Evolutionary conservation across 2,113 vertebrate species (phyloP), one percentile per base, ranked within the genome.

Genomic region (Halichoerus grypus): DNA sequence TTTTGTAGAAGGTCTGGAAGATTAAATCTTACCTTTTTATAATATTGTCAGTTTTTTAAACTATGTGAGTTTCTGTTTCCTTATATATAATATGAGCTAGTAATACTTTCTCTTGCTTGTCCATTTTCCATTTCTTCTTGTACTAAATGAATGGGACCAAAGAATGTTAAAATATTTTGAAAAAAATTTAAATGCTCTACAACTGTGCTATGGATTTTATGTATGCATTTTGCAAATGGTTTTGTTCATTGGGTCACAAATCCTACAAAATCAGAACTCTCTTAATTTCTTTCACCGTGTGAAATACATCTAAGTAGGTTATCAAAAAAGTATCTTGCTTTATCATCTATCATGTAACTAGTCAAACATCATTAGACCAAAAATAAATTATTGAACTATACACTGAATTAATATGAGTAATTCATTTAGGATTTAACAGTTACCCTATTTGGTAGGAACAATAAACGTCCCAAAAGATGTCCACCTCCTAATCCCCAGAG

Each of bases 1-100:
- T 83, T 97, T 83, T 93, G 26, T 91, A 26, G 77, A 55, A 81
- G 57, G 28, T 77, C 42, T 85, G 36, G 42, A 89, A 92, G 57
- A 93, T 71, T 67, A 53, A 84, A 81, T 77, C 9, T 33, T 65
- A 42, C 18, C 8, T 65, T 89, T 88, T 87, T 65, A 93, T 95
- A 71, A 77, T 72, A 81, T 5, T n/a, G 5, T 59, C 55, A 72
- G 13, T 84, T 77, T 4, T 63, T 95, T 88, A 81, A 65, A 88
- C 15, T 72, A 19, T 57, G 4, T 49, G 51, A n/a, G 6, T 49
- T 79, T 95, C 55, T 85, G 9, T 72, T 94, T 95, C 24, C 18
- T 92, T 90, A 69, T 69, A 26, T 94, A 46, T 63, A 88, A 77
- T 63, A 86, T 59, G 16, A 91, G 21, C 33, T 51, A 83, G 9